A percentile compares a stretch with the other conserved stretches of the same genome.
These are phyloP conservation scores for Rhopalosiphum nymphaeae DNA, from an alignment of 2,888 invertebrate genomes.

Conservation along the genomic window DNA sequence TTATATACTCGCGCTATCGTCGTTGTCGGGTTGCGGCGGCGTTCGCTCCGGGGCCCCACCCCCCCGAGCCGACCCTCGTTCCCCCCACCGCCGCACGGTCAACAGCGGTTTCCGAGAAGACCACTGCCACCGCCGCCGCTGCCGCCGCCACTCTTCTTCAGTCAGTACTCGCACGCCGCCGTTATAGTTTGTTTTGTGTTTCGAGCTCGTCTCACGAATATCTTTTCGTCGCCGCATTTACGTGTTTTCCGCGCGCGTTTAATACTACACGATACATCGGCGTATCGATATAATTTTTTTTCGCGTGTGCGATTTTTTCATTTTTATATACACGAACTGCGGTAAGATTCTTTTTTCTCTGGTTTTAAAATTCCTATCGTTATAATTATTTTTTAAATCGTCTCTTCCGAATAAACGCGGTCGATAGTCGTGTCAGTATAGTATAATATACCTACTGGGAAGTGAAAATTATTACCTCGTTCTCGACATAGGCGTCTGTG, in stretches of 20 bases:
- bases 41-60: slow-evolving; percentile 53
- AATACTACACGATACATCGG: not conserved
- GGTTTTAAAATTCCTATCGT: not conserved
- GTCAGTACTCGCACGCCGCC: slow-evolving; percentile 58
- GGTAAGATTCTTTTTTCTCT: not conserved
- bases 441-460: not conserved
- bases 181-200: not conserved
- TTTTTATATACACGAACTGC: not conserved
- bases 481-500: not conserved
- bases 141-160: slow-evolving; percentile 60
- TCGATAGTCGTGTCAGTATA: not conserved
- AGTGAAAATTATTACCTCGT: not conserved
- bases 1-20: slow-evolving; percentile 9
- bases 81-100: slow-evolving; percentile 9
- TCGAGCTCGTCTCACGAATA: not conserved
- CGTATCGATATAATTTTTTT: not conserved
- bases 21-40: slow-evolving; percentile 38
- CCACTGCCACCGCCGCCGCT: slow-evolving; percentile 25
- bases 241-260: slow-evolving; percentile 33
- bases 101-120: slow-evolving; percentile 46
- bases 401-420: not conserved
- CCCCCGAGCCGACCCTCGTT: slow-evolving; percentile 47
- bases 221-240: slow-evolving; percentile 12
- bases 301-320: not conserved
- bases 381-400: not conserved